Evolutionary conservation across 2,888 invertebrate species (phyloP), one percentile per base, ranked within the genome.

Genomic region (Agrochola litura): DNA sequence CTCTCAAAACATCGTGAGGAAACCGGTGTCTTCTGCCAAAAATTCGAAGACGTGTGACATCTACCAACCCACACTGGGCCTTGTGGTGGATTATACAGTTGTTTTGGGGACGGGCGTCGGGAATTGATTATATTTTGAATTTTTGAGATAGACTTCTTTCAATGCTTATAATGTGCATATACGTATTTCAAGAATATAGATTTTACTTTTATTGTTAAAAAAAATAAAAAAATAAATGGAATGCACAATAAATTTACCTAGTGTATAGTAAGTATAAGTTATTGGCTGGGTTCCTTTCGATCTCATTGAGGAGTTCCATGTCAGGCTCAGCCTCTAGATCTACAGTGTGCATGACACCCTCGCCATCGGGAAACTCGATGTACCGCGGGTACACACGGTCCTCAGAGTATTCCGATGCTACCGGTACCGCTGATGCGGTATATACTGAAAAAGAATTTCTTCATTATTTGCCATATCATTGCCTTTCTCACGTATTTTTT

Each of bases 261-360:
- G 93, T 93, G 77, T 58, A 93, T 0, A 94, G 78, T 6, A 87
- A 76, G 71, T 93, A 93, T 1, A 6, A 8, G 73, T 92, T 93
- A 81, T 92, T 92, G 2, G 79, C 89, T 3, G 93, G 92, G 52
- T 93, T 89, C 68, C 90, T 92, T 68, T 81, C 67, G 12, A 92
- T 82, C 22, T 92, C 91, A 0, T 88, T 75, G 5, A 94, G 69
- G 6, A 92, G 60, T 54, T 89, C 88, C 80, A 77, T 79, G 79
- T 94, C 89, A 12, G 90, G 89, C 64, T 91, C 88, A 0, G 87
- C 92, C 65, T 92, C 87, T 0, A 94, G 89, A 73, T 94, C 93
- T 12, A 93, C 92, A 6, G 74, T 79, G 67, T 91, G 93, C 52
- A 89, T 76, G 41, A 89, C 77, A 9, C 92, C 93, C 0, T 93